These are phyloP conservation scores for Centropyge bicolor DNA, from an alignment of 2,797 vertebrate genomes.

Conservation along the genomic window DNA sequence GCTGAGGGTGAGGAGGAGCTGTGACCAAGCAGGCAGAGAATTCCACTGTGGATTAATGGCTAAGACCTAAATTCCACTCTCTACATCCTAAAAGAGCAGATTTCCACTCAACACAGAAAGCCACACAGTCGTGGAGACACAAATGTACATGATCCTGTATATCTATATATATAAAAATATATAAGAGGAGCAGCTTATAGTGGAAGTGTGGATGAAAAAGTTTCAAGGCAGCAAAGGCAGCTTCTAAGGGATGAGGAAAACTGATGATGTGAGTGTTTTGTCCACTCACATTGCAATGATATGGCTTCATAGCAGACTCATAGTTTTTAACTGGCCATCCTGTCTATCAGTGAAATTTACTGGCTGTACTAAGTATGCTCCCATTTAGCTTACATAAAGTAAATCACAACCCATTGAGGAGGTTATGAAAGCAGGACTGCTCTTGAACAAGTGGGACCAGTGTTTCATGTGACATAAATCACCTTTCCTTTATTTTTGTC, in stretches of 20 bases:
- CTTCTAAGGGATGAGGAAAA: slow-evolving; percentile 2
- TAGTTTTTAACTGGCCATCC: slow-evolving; percentile 12
- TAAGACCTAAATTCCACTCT: slow-evolving; percentile 77
- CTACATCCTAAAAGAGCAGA: slow-evolving; percentile 63
- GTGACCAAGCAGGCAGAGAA: slow-evolving; percentile 63
- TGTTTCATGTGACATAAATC: slow-evolving; percentile 54
- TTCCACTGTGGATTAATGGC: slow-evolving; percentile 85
- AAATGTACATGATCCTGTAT: slow-evolving; percentile 2
- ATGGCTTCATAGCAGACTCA: slow-evolving; percentile 3
- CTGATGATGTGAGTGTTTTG: slow-evolving; percentile 11
- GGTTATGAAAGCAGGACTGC: slow-evolving; percentile 47
- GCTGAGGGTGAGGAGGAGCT: slow-evolving; percentile 39
- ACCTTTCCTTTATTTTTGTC: slow-evolving; percentile 48
- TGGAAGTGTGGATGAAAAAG: slow-evolving; percentile 11
- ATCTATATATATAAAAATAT: no score
- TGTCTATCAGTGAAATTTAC: slow-evolving; percentile 6
- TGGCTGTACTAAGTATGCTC: background rate
- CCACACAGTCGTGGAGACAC: slow-evolving; percentile 16
- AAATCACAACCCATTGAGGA: slow-evolving; percentile 9
- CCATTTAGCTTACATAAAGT: slow-evolving; percentile 11
- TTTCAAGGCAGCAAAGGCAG: slow-evolving; percentile 8
- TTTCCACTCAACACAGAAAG: slow-evolving; percentile 63
- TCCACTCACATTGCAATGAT: background rate
- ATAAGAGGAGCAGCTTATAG: slow-evolving; percentile 13
- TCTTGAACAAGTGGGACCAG: slow-evolving; percentile 18